Conservation (phyloP, 2,113 vertebrate genomes). For the Tupaia chinensis region DNA sequence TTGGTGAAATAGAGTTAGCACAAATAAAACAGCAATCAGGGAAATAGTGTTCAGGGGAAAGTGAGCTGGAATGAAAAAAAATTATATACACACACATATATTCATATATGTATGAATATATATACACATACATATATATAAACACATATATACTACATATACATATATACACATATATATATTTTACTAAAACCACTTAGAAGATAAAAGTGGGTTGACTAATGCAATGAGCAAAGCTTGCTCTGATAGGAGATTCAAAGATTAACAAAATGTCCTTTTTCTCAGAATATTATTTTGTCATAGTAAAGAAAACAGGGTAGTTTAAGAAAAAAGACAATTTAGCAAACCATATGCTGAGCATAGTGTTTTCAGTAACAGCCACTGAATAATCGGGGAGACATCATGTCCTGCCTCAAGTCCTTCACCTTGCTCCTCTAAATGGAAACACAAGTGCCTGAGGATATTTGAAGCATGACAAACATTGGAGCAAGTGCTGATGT, state of each 20-base stretch:
- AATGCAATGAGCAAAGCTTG: slow-evolving; percentile 40
- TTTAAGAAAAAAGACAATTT: slow-evolving; percentile 65
- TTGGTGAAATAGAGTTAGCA: slow-evolving; percentile 21
- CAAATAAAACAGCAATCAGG: background rate
- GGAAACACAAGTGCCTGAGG: slow-evolving; percentile 71
- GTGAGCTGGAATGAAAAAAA: background rate
- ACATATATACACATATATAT: background rate
- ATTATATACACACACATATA: too few species aligned
- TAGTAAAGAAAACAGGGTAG: slow-evolving; percentile 42
- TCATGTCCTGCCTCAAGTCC: slow-evolving; percentile 66
- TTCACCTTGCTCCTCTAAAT: slow-evolving; percentile 72
- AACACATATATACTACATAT: too few species aligned
- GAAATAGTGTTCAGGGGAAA: background rate
- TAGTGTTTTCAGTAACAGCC: slow-evolving; percentile 63
- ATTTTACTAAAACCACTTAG: slow-evolving; percentile 26
- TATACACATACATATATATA: too few species aligned
- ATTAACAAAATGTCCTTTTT: slow-evolving; percentile 55
- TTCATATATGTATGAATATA: too few species aligned
- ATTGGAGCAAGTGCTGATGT: slow-evolving; percentile 41
- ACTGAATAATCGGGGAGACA: slow-evolving; percentile 64
- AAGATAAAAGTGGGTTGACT: slow-evolving; percentile 36
- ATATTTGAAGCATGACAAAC: slow-evolving; percentile 67
- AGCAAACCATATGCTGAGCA: slow-evolving; percentile 70
- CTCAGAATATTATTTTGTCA: slow-evolving; percentile 43
- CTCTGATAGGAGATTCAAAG: slow-evolving; percentile 42